Base-by-base conservation (phyloP, 2,888 invertebrate species). In the Lutraria lutraria region DNA sequence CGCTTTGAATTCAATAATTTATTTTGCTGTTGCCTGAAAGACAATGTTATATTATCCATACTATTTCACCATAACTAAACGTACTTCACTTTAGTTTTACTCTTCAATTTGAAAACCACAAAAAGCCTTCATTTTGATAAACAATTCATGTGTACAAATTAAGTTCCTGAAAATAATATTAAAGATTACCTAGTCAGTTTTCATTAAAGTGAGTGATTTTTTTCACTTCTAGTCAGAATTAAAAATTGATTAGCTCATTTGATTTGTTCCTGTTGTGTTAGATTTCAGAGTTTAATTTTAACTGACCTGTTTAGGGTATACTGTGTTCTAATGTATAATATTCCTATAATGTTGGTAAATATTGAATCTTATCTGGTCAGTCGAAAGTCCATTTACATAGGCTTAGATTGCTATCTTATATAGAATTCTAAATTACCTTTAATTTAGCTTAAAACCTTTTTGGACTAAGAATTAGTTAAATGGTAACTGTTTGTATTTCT, bases 161-260 rank as follows among this genome's bases (percentile, higher is more conserved):
- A 43, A 43, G 43, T 43, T 43, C 25, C 63, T 4, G 63, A n/a
- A 68, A 3, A 34, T 76, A 76, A 76, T 16, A 16, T 76, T 76
- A 25, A 56, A 19, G 76, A 34, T 31, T 6, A 0, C 76, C 76
- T 76, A 76, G 76, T 76, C 76, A 76, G 76, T 76, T 76, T 16
- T 76, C 16, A 76, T 31, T 76, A 76, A 34, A 34, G 76, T 16
- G 29, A 31, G 31, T 76, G 34, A 76, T 76, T 31, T 31, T n/a
- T 16, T 8, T 31, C 6, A 34, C 76, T 76, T 76, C 76, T 76
- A 76, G 76, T 76, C 76, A 76, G 76, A 34, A 76, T 63, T 10
- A 63, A 19, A n/a, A 34, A 76, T 76, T 76, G 31, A 76, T 76
- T 31, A 76, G 34, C 34, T 34, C 29, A 25, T 76, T 19, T 76